These are phyloP conservation scores for Sturnira hondurensis DNA, from an alignment of 2,113 vertebrate genomes.

Conservation along the genomic window DNA sequence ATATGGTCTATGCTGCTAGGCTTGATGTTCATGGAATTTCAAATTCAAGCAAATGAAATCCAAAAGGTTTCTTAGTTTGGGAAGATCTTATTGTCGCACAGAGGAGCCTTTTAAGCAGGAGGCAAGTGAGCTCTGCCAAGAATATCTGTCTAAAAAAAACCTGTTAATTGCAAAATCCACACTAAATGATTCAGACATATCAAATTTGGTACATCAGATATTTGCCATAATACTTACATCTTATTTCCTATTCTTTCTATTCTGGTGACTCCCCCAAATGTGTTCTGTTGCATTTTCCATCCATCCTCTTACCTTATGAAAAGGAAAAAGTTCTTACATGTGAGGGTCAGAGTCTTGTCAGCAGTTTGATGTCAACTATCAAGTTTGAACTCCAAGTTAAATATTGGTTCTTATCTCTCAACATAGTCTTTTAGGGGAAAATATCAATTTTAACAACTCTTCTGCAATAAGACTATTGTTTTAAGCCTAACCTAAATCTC, in stretches of 20 bases:
- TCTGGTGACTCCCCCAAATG: not conserved
- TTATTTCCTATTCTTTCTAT: not conserved
- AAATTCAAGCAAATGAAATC: not conserved
- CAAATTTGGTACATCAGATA: not conserved
- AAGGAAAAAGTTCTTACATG: not conserved
- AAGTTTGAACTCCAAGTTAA: constrained; percentile 6
- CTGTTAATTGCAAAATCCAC: not conserved
- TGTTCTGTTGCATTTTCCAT: not conserved
- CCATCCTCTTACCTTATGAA: not conserved
- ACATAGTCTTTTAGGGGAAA: not conserved
- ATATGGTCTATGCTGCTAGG: not conserved
- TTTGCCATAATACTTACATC: not conserved
- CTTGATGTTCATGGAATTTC: not conserved
- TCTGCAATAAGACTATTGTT: not conserved
- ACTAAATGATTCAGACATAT: not conserved
- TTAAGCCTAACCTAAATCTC: constrained; percentile 10
- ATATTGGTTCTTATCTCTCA: not conserved
- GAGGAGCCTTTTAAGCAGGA: not conserved
- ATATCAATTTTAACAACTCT: not conserved
- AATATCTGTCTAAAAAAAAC: not conserved
- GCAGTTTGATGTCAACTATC: not conserved
- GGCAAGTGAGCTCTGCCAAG: not conserved
- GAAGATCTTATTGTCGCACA: not conserved
- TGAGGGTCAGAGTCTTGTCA: not conserved
- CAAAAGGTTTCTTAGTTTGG: not conserved